phyloP scores from a whole-genome alignment of 2,113 vertebrate genomes.

The Lepus americanus region DNA sequence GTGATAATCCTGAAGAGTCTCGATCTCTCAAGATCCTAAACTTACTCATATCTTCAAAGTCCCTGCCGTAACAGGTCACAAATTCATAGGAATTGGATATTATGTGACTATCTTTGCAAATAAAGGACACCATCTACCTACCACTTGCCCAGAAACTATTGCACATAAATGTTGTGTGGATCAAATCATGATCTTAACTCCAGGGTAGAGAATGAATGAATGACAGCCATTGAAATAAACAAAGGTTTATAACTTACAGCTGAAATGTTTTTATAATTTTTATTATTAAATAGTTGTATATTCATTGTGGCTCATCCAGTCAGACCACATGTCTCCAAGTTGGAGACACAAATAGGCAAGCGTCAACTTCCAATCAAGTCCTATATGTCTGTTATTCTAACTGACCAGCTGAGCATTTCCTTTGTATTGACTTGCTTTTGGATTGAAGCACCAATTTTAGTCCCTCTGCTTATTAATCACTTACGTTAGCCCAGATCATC shows the following conservation, averaged over 20 bases:
- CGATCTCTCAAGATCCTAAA: not conserved
- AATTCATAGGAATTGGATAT: not conserved
- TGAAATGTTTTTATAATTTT: constrained; percentile 22
- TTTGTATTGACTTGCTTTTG: not conserved
- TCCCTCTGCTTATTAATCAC: not conserved
- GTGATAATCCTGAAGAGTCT: not conserved
- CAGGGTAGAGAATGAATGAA: not conserved
- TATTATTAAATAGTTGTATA: not conserved
- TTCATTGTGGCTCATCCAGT: not conserved
- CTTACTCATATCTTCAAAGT: not conserved
- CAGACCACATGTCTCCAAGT: not conserved
- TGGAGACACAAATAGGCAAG: not conserved
- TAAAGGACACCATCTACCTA: not conserved
- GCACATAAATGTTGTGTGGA: not conserved
- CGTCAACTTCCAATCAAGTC: not conserved
- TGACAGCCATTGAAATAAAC: not conserved
- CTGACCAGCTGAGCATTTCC: not conserved
- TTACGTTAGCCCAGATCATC: not conserved
- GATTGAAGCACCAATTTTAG: not conserved
- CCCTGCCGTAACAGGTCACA: not conserved
- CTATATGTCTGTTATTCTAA: not conserved
- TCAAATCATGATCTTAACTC: not conserved
- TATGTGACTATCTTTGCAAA: not conserved
- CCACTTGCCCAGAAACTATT: not conserved
- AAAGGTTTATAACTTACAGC: not conserved